Evolutionary conservation across 2,888 invertebrate species (phyloP).

Genomic region (Campoplex capitator): DNA sequence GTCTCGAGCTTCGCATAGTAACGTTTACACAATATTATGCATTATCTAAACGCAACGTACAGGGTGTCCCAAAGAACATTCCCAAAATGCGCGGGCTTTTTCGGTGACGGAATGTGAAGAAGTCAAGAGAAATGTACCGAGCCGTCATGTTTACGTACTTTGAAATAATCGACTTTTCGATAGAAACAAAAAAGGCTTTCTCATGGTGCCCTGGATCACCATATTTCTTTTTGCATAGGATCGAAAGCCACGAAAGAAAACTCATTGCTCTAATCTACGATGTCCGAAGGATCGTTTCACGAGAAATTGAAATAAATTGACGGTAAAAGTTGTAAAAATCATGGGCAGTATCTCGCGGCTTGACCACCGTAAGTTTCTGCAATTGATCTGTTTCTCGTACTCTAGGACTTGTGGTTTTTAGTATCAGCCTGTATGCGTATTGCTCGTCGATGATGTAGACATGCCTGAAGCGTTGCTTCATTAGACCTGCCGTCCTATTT

Average conservation of each 20-base stretch:
- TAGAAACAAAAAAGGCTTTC: too few relatives aligned
- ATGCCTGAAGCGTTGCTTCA: background rate
- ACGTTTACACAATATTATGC: background rate
- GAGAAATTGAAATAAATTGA: too few relatives aligned
- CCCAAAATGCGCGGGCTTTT: background rate
- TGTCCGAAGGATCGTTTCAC: too few relatives aligned
- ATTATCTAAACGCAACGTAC: background rate
- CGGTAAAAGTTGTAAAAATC: too few relatives aligned
- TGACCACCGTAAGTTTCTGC: background rate
- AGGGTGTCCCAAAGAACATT: background rate
- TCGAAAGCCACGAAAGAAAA: too few relatives aligned
- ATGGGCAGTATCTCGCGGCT: too few relatives aligned
- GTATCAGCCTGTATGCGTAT: background rate
- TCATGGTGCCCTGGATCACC: too few relatives aligned
- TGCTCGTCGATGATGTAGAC: background rate
- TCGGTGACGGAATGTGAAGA: background rate
- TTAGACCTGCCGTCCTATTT: conserved; percentile 12
- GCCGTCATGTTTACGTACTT: too few relatives aligned
- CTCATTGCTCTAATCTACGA: too few relatives aligned
- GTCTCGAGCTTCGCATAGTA: background rate
- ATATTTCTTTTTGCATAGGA: too few relatives aligned
- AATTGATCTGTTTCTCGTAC: background rate
- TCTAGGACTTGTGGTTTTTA: background rate
- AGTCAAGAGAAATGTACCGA: too few relatives aligned
- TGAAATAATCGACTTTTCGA: too few relatives aligned